Conservation (phyloP, 2,797 vertebrate genomes). For the Anniella stebbinsi region DNA sequence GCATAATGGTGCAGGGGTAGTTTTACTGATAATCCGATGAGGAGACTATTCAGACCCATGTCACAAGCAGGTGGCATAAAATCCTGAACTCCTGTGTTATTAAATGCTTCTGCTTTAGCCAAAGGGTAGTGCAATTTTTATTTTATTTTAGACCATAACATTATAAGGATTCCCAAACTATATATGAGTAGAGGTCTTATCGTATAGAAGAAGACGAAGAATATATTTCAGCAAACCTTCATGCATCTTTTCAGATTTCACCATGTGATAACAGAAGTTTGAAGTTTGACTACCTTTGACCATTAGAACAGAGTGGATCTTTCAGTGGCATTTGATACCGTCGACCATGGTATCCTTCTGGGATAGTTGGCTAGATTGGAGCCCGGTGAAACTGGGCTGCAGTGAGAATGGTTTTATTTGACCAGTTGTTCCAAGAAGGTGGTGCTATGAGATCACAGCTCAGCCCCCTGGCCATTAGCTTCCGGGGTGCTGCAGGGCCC, state of each 20-base stretch:
- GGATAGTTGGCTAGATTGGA: too few relatives aligned
- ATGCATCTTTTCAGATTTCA: background rate
- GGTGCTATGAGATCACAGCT: too few relatives aligned
- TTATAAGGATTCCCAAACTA: background rate
- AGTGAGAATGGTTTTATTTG: too few relatives aligned
- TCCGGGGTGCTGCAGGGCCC: too few relatives aligned
- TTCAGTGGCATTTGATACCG: too few relatives aligned
- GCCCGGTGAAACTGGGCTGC: too few relatives aligned
- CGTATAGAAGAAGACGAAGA: background rate
- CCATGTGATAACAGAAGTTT: background rate
- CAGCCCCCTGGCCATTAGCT: too few relatives aligned
- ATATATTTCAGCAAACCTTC: background rate
- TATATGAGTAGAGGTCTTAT: background rate
- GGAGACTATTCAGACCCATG: slow-evolving; percentile 45
- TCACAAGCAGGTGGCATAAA: background rate
- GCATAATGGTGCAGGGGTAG: slow-evolving; percentile 34
- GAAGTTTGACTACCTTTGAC: background rate
- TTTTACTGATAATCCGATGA: slow-evolving; percentile 39
- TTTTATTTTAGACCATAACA: background rate
- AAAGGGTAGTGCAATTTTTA: background rate
- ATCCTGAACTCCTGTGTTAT: background rate
- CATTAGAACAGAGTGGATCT: background rate
- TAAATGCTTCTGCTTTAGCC: background rate
- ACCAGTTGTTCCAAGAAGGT: too few relatives aligned
- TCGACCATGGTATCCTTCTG: too few relatives aligned